Base-by-base conservation (phyloP, 2,888 invertebrate genomes). In the Hydrotaea cyrtoneurina region DNA sequence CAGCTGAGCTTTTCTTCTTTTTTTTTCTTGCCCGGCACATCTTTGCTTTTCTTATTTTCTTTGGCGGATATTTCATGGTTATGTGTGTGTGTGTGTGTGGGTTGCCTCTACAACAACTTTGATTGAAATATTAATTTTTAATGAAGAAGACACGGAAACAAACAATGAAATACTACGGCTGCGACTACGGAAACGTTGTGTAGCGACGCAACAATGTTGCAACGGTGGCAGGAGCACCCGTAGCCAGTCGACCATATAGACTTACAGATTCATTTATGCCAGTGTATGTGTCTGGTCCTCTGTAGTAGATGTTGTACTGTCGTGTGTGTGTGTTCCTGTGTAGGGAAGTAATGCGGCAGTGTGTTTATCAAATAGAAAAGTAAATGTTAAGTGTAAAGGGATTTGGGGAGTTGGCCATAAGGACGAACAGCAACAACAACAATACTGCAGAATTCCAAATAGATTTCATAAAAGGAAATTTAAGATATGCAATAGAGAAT, bases 41-140 rank as follows among this genome's bases (percentile, higher is more conserved):
- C 17, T 43, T 75, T 17, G 55, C n/a, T 69, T 72, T 72, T 64
- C 26, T 74, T 59, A 15, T 17, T 0, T 78, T 59, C 59, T 75
- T 62, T 64, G 53, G 26, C 11, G 19, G n/a, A 53, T 31, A 64
- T 64, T 55, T 26, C 57, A 75, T 78, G 43, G 76, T 59, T 59
- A 26, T 69, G 21, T 43, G 31, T 69, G 19, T 69, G 11, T 36
- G 7, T 66, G 0, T 31, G 39, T 19, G 66, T 43, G 66, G 13
- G 23, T 46, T 62, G 15, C 1, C 23, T 71, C 66, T 73, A 39
- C 74, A 80, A 64, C 74, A 86, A 85, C 86, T 86, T 86, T 87
- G 86, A 87, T 87, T 87, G 87, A 87, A 87, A 86, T 86, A 86
- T 87, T 82, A 86, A 86, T 86, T 86, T 86, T 87, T 86, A 85